A percentile compares a stretch with the other conserved stretches of the same genome.
phyloP scores from a whole-genome alignment of 2,888 invertebrate genomes.

The Agapostemon virescens region DNA sequence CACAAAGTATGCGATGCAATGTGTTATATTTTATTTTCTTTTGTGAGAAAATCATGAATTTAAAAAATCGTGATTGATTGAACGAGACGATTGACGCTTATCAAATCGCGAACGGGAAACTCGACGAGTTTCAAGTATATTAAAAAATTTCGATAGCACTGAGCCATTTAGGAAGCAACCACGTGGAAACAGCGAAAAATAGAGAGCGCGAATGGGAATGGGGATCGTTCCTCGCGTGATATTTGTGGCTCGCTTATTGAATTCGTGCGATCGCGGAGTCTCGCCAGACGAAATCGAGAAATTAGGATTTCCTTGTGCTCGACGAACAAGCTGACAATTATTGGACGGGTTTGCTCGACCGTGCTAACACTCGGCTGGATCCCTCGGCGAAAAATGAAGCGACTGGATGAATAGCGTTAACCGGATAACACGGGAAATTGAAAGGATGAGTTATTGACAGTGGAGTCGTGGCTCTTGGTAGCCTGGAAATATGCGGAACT shows the following conservation, averaged over 20 bases:
- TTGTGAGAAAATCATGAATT: not conserved
- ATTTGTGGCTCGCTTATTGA: slow-evolving; percentile 14
- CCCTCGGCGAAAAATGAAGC: slow-evolving; percentile 35
- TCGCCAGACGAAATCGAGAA: slow-evolving; percentile 7
- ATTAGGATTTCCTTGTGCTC: slow-evolving; percentile 33
- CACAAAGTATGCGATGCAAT: not conserved
- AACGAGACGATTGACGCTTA: not conserved
- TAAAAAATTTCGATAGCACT: too few species aligned
- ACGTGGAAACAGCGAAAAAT: not conserved
- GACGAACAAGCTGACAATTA: slow-evolving; percentile 32
- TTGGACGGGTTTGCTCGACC: slow-evolving; percentile 41
- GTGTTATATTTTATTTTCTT: not conserved
- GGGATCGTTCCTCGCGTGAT: not conserved
- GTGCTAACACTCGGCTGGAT: slow-evolving; percentile 66
- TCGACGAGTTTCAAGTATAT: not conserved
- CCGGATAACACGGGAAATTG: slow-evolving; percentile 45
- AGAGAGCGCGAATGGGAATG: not conserved
- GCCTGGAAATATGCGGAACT: slow-evolving; percentile 22
- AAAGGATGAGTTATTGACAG: slow-evolving; percentile 46
- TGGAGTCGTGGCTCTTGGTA: not conserved
- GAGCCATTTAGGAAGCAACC: not conserved
- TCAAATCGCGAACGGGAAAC: not conserved
- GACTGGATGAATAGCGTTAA: slow-evolving; percentile 44
- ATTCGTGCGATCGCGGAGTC: not conserved
- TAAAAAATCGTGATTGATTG: not conserved